Evolutionary conservation across 2,797 vertebrate genomes (phyloP), one percentile per base, ranked within the genome.

Genomic region (Lepus oiostolus): DNA sequence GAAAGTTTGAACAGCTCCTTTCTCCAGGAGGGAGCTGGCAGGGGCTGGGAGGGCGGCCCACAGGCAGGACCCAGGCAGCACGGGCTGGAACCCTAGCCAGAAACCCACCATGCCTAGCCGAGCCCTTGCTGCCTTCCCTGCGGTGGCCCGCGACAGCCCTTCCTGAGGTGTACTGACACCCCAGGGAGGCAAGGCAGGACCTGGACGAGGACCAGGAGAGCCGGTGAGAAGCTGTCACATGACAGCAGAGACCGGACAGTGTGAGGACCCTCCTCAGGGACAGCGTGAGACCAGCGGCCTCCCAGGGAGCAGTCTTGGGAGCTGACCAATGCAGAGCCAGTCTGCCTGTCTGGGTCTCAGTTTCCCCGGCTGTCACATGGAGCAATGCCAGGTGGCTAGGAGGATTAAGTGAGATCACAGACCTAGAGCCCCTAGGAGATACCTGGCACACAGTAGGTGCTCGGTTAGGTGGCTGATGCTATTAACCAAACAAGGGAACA

Each of bases 1-100:
- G 85, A 91, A 89, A 89, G 76, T 93, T 84, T 79, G 63, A 96
- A 65, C 85, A 81, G 76, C 62, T 87, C 90, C 82, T 86, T 91
- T 47, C 38, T 68, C 24, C 21, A 30, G 30, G 12, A 81, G 26
- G 28, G 85, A 79, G 19, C 35, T 86, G 74, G 76, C 47, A 68
- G 86, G 93, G 76, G 24, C 77, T 90, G 52, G 0, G 0, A 72
- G 60, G 32, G 52, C 71, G 54, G 47, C n/a, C 35, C 83, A 30
- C 47, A 58, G 26, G 17, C 54, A 21, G 22, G 19, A 89, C 35
- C 62, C 1, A 21, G 22, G 62, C 13, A 60, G 62, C 63, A 62
- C 30, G 47, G n/a, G 24, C 30, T 10, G 24, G 26, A 35, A 50
- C 86, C 90, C 22, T n/a, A 67, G 72, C 62, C 72, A 26, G 30